These are phyloP conservation scores for Phaedon cochleariae DNA, from an alignment of 2,888 invertebrate species.

Conservation along the genomic window DNA sequence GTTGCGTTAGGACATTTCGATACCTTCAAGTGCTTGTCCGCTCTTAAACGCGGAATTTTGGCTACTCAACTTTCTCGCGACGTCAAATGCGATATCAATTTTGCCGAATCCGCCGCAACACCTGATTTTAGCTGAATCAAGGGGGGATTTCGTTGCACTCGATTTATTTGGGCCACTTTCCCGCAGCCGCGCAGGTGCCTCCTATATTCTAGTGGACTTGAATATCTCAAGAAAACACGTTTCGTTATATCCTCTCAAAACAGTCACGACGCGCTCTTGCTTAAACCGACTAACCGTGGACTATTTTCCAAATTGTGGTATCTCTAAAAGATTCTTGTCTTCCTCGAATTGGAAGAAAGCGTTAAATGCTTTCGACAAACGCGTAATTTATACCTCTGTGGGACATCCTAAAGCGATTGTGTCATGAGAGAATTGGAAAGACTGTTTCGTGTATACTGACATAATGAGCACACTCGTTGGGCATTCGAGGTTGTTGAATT, in stretches of 20 bases:
- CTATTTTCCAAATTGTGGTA: not conserved
- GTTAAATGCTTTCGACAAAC: not conserved
- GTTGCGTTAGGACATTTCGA: slow-evolving; percentile 16
- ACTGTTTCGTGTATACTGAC: not conserved
- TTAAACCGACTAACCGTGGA: slow-evolving; percentile 1
- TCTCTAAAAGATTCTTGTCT: not conserved
- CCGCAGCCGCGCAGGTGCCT: not conserved
- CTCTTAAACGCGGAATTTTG: slow-evolving; percentile 16
- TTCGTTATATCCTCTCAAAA: not conserved
- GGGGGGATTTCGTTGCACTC: not conserved
- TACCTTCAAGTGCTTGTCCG: slow-evolving; percentile 7
- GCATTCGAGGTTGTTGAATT: slow-evolving; percentile 1
- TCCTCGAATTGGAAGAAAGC: not conserved
- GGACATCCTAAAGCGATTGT: not conserved
- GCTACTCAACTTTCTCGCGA: not conserved
- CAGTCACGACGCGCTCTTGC: not conserved
- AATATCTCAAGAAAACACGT: not conserved
- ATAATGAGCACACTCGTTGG: not conserved
- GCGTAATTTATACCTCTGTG: not conserved
- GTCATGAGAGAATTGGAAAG: not conserved
- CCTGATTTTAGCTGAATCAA: not conserved
- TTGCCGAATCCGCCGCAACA: not conserved
- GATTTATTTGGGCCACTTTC: not conserved
- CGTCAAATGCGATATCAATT: not conserved
- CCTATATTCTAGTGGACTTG: not conserved